A percentile compares a stretch with the other conserved stretches of the same genome.
These are phyloP conservation scores for Pocillopora verrucosa DNA, from an alignment of 64 coral and sea anemone genomes.

Conservation along the genomic window DNA sequence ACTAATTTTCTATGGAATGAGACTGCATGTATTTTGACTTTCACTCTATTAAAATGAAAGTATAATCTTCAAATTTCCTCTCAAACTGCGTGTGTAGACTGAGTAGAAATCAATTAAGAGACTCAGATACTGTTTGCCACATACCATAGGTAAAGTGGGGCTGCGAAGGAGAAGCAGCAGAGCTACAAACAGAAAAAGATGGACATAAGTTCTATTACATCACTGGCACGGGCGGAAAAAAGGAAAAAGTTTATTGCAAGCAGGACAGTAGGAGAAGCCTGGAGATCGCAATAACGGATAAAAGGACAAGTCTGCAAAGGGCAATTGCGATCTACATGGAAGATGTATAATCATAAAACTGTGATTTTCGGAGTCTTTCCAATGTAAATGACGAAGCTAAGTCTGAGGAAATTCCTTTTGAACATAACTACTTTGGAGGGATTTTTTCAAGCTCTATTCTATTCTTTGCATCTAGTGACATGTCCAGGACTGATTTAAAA, in stretches of 20 bases:
- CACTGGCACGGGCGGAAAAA: not conserved
- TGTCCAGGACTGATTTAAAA: no score
- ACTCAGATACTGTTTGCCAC: not conserved
- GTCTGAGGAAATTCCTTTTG: no score
- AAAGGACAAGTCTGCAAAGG: conserved; percentile 39
- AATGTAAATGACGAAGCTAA: not conserved
- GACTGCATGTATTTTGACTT: no score
- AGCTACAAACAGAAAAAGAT: conserved; percentile 18
- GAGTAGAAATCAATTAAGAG: no score
- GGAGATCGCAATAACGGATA: conserved; percentile 24
- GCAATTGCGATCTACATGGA: conserved; percentile 65
- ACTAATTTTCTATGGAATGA: not conserved
- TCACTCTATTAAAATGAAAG: no score
- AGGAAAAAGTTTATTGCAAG: conserved; percentile 23
- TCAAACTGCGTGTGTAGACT: no score
- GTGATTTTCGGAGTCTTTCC: no score
- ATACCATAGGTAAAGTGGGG: not conserved
- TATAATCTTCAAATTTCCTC: no score
- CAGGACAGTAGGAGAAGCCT: not conserved
- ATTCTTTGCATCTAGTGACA: no score
- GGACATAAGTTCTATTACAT: conserved; percentile 29
- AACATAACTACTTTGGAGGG: no score
- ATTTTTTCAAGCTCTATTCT: no score
- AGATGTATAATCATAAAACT: conserved; percentile 11
- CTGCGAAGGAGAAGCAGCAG: not conserved